These are phyloP conservation scores for Leptopilina boulardi DNA, from an alignment of 1,140 invertebrate species.

Conservation along the genomic window DNA sequence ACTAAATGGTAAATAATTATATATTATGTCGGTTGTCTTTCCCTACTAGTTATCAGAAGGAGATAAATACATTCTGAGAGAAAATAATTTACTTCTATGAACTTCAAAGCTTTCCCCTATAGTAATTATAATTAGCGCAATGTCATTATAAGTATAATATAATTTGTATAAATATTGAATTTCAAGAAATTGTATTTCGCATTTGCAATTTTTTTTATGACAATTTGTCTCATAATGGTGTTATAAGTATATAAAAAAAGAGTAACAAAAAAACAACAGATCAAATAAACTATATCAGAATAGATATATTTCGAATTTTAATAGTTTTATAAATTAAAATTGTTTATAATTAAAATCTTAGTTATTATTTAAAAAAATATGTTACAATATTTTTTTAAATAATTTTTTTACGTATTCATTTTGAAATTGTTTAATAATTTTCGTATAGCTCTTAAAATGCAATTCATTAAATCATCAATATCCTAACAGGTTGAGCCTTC, in stretches of 20 bases:
- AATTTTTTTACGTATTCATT: too few relatives aligned
- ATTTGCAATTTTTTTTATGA: background rate
- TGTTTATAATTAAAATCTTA: too few relatives aligned
- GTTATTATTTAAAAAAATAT: too few relatives aligned
- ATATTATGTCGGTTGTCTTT: background rate
- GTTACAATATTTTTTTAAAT: too few relatives aligned
- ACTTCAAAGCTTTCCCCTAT: slow-evolving; percentile 24
- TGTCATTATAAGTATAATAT: background rate
- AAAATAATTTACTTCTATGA: slow-evolving; percentile 27
- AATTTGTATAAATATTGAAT: background rate
- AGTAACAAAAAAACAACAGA: background rate
- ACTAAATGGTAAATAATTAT: slow-evolving; percentile 17
- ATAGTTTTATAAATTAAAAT: too few relatives aligned
- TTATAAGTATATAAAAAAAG: background rate
- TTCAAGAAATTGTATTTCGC: background rate
- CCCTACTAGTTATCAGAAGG: background rate
- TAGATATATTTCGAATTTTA: too few relatives aligned
- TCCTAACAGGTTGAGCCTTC: background rate
- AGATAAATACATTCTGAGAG: slow-evolving; percentile 4
- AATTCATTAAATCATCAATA: slow-evolving; percentile 6
- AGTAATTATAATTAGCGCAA: slow-evolving; percentile 14
- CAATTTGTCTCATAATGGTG: background rate
- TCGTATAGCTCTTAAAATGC: background rate
- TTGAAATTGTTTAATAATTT: too few relatives aligned
- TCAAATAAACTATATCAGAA: too few relatives aligned